Base-by-base conservation (phyloP, 2,113 vertebrate species). In the Hemibagrus wyckioides region DNA sequence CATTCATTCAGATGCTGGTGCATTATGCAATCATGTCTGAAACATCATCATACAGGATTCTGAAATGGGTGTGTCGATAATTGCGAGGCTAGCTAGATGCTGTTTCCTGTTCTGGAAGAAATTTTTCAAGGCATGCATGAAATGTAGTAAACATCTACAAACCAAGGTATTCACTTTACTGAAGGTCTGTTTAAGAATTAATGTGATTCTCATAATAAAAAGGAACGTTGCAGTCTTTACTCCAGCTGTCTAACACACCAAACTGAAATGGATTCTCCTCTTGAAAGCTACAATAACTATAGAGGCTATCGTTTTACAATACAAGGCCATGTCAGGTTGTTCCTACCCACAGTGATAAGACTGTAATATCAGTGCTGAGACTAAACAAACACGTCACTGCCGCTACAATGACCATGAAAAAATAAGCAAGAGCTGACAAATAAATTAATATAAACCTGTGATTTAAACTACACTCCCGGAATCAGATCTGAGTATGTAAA, bases 1-100 rank as follows among this genome's bases (percentile, higher is more conserved):
- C 9, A 75, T 59, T 39, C 36, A 36, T 59, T 76, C 56, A 67
- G 52, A 63, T 28, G 6, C 67, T 82, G 39, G n/a, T 36, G 52
- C 52, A 61, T 54, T 61, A 59, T n/a, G 39, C 65, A 82, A 59
- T 87, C 67, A 76, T 25, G 61, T 80, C 52, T 39, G 57, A 67
- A 1, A 65, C 76, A 67, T 30, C 44, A 21, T 28, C 59, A 48
- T 21, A 63, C 4, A 0, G 25, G 75, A 23, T 59, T 79, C 57
- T 85, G 56, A 65, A 79, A 41, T n/a, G 57, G 36, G 54, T 30
- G n/a, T 85, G 61, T 30, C 30, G 41, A 65, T 65, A 61, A 61
- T 41, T 82, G 39, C 28, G 0, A 65, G 52, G 21, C 36, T 59
- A 82, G 23, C 36, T 41, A 59, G 54, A 82, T 59, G 33, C 41